Base-by-base conservation (phyloP, 2,797 vertebrate species). In the Centropyge bicolor region DNA sequence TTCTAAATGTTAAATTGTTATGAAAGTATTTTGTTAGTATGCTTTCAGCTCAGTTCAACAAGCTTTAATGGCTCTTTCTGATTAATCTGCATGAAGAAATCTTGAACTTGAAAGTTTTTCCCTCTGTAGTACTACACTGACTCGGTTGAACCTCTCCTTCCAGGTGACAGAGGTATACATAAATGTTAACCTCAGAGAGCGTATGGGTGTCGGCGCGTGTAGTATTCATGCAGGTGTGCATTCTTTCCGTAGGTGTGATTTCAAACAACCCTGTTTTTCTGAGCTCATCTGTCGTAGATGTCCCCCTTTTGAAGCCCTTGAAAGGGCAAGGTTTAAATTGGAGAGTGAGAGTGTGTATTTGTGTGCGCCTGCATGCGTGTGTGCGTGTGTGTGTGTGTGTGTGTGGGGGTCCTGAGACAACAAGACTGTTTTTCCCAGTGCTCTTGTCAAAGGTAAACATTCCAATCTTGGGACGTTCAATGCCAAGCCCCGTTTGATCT, bases 381-480 rank as follows among this genome's bases (percentile, higher is more conserved):
- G 48, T 55, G n/a, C 49, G 45, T 45, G 61, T 24, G 63, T 35
- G 55, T 57, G 75, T 31, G 62, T 48, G 64, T 54, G 70, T 12
- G 72, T 77, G 79, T 31, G 70, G 27, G 68, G 70, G 77, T 86
- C 52, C 80, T 77, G 74, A 81, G 77, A 87, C 80, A 90, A 86
- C 89, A 89, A 41, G 65, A 54, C 80, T 87, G 83, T 92, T 87
- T 89, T 89, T 75, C 83, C 81, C 52, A 0, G 51, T 64, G 69
- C 82, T 90, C 86, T 82, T 72, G 86, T 90, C 82, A 74, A 92
- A 92, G 74, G 88, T 91, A 93, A 93, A 93, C 91, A 93, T 93
- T 94, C 91, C 91, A 90, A 86, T 71, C 69, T 69, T 76, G 86
- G 92, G 89, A 89, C 75, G 83, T 81, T 92, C 88, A 91, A 82